A percentile compares a stretch with the other conserved stretches of the same genome.
Evolutionary conservation across 2,113 vertebrate species (phyloP).

Genomic region (Mobula hypostoma): DNA sequence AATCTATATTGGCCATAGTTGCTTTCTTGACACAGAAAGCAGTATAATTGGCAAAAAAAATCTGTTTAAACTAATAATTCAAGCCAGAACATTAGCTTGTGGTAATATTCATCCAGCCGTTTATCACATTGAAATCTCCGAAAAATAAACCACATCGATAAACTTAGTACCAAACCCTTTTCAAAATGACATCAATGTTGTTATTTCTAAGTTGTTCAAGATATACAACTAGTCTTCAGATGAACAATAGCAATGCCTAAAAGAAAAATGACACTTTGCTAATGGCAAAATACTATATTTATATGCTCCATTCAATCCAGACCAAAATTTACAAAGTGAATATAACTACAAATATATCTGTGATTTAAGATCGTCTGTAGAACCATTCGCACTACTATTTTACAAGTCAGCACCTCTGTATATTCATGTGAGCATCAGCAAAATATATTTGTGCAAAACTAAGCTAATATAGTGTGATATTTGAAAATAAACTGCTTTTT

Average conservation of each 20-base stretch:
- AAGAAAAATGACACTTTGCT: neutral
- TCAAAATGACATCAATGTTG: neutral
- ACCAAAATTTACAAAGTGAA: neutral
- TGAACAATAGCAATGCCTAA: neutral
- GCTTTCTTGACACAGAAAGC: neutral
- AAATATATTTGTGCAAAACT: neutral
- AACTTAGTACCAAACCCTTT: neutral
- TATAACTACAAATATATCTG: neutral
- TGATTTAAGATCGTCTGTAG: neutral
- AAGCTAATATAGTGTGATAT: no score
- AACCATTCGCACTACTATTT: neutral
- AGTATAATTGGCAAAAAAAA: neutral
- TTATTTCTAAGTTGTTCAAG: neutral
- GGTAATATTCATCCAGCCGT: neutral
- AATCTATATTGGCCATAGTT: neutral
- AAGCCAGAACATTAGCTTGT: neutral
- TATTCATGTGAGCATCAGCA: neutral
- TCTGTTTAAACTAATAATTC: neutral
- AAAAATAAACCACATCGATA: neutral
- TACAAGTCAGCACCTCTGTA: neutral
- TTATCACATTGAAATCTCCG: neutral
- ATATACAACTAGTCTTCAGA: neutral
- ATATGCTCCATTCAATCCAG: neutral
- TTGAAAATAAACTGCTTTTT: no score
- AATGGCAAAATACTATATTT: neutral